These are phyloP conservation scores for Takifugu rubripes DNA, from an alignment of 2,797 vertebrate species.

Conservation along the genomic window DNA sequence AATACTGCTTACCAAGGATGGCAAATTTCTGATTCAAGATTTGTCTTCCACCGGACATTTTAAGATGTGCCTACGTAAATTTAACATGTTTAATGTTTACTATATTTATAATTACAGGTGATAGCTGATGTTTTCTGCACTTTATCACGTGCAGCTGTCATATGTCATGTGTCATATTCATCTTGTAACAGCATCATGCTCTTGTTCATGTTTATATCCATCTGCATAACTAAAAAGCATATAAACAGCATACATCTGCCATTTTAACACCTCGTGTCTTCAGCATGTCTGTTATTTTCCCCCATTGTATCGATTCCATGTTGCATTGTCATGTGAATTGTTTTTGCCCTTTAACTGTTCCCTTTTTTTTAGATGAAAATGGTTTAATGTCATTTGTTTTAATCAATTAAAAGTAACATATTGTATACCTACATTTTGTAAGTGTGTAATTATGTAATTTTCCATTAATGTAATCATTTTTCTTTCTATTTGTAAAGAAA, in stretches of 20 bases:
- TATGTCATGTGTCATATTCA: constrained; percentile 3
- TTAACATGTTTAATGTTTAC: not conserved
- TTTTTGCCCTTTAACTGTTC: constrained; percentile 21
- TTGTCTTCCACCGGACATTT: constrained; percentile 2
- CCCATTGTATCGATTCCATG: constrained; percentile 9
- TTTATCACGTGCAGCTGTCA: constrained; percentile 18
- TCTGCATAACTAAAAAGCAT: constrained; percentile 15
- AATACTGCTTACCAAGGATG: constrained; percentile 12
- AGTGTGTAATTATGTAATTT: constrained; percentile 51
- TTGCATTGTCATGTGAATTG: constrained; percentile 19
- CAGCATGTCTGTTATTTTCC: constrained; percentile 10
- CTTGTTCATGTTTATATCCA: constrained; percentile 26
- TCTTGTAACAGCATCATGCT: constrained; percentile 20
- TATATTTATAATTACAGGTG: constrained; percentile 11
- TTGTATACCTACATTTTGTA: constrained; percentile 20
- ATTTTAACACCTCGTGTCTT: constrained; percentile 8
- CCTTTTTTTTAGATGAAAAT: constrained; percentile 16
- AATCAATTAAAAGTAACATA: constrained; percentile 64
- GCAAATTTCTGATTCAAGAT: constrained; percentile 11
- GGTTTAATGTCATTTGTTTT: constrained; percentile 19
- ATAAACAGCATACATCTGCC: constrained; percentile 17
- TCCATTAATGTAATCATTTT: constrained; percentile 14
- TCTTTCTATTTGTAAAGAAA: constrained; percentile 1
- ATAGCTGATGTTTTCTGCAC: constrained; percentile 20
- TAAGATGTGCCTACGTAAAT: constrained; percentile 15